Evolutionary conservation across 2,797 vertebrate species (phyloP).

Genomic region (Lagorchestes hirsutus): DNA sequence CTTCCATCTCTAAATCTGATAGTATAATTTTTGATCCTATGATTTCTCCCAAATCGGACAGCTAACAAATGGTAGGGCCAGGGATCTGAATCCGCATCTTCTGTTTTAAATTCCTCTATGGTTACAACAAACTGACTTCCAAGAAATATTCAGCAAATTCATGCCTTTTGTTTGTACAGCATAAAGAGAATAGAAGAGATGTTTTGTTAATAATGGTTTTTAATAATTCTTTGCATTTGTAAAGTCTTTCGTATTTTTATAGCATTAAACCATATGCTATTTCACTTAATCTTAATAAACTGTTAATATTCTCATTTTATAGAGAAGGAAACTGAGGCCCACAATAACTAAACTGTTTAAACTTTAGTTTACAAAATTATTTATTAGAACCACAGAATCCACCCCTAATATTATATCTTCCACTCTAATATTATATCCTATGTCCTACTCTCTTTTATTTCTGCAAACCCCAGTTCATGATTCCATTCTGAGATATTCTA

Average conservation of each 20-base stretch:
- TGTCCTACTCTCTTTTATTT: not conserved
- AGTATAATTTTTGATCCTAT: not conserved
- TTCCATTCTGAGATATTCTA: not conserved
- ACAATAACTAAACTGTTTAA: not conserved
- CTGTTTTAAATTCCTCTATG: not conserved
- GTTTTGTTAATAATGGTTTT: conserved; percentile 5
- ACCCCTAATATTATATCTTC: too few relatives aligned
- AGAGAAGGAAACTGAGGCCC: conserved; percentile 11
- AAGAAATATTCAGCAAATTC: conserved; percentile 20
- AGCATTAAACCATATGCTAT: not conserved
- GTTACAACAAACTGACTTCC: not conserved
- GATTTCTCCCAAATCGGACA: not conserved
- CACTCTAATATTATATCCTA: not conserved
- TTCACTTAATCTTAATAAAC: not conserved
- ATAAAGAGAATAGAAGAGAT: conserved; percentile 9
- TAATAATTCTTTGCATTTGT: not conserved
- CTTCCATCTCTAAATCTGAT: not conserved
- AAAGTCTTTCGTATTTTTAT: not conserved
- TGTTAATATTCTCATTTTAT: not conserved
- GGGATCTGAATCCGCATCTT: not conserved
- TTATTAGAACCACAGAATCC: not conserved
- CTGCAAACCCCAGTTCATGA: not conserved
- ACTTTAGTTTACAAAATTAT: not conserved
- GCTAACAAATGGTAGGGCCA: not conserved
- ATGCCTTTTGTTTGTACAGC: not conserved